phyloP scores from a whole-genome alignment of 2,888 invertebrate genomes.

The Drosophila quinaria region DNA sequence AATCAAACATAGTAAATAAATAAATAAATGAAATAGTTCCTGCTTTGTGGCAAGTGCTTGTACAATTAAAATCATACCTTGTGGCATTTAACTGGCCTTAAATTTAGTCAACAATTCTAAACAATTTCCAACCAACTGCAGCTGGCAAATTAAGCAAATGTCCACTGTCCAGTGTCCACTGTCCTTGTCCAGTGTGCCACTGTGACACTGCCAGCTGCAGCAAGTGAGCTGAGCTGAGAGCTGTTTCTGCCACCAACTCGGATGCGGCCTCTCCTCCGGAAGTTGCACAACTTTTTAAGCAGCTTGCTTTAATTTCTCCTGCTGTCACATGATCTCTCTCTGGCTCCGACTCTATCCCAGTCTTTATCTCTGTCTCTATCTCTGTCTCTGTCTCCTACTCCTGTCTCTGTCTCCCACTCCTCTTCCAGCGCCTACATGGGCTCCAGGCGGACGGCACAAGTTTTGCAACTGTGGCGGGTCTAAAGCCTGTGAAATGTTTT shows the following conservation, averaged over 20 bases:
- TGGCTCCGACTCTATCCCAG: no score
- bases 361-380: neutral
- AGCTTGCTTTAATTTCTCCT: conserved; percentile 67
- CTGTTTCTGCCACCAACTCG: conserved; percentile 42
- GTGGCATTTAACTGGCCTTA: neutral
- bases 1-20: no score
- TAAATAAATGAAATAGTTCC: no score
- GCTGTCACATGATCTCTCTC: conserved; percentile 57
- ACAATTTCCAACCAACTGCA: neutral
- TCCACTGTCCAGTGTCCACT: neutral
- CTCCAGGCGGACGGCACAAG: conserved; percentile 47
- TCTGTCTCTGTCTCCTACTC: conserved; percentile 4
- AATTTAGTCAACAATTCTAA: neutral
- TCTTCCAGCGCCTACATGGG: neutral
- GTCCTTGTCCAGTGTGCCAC: conserved; percentile 10
- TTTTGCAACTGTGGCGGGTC: conserved; percentile 47
- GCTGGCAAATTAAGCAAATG: conserved; percentile 7
- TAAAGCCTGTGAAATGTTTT: conserved; percentile 72
- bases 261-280: conserved; percentile 51
- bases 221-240: conserved; percentile 17
- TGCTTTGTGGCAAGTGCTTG: neutral
- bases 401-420: neutral
- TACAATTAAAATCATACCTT: conserved; percentile 4
- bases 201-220: conserved; percentile 22
- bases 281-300: conserved; percentile 72